phyloP scores from a whole-genome alignment of 2,888 invertebrate species.

The Yponomeuta malinellus region DNA sequence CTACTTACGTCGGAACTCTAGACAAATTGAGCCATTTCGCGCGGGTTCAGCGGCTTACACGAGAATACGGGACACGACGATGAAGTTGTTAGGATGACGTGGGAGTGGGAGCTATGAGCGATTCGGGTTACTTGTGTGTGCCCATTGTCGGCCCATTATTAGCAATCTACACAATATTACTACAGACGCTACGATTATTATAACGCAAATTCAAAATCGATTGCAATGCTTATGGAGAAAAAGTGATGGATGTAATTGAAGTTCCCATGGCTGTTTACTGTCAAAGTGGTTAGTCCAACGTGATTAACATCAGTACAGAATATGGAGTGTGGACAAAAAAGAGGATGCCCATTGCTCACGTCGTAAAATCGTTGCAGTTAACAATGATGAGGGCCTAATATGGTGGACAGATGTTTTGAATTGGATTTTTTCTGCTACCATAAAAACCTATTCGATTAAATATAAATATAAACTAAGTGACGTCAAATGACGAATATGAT shows the following conservation, averaged over 20 bases:
- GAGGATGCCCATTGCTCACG: neutral
- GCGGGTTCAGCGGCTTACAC: slow-evolving; percentile 35
- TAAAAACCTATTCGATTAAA: neutral
- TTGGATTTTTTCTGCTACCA: neutral
- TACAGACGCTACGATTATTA: too few species aligned
- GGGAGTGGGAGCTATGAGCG: neutral
- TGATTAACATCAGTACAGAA: neutral
- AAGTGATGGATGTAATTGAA: neutral
- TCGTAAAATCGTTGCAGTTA: neutral
- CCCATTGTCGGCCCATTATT: too few species aligned
- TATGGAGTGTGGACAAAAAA: neutral
- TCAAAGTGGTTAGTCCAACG: neutral
- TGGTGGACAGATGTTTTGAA: neutral
- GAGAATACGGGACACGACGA: neutral
- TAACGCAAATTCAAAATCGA: too few species aligned
- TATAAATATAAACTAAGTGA: too few species aligned
- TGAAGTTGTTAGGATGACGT: neutral
- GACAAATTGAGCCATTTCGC: slow-evolving; percentile 61
- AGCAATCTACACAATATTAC: too few species aligned
- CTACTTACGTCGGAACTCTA: slow-evolving; percentile 44
- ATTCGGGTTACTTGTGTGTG: neutral
- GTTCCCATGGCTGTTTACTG: neutral
- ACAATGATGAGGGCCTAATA: neutral
- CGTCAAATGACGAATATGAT: too few species aligned
- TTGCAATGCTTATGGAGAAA: too few species aligned